Evolutionary conservation across 2,797 vertebrate genomes (phyloP), one percentile per base, ranked within the genome.

Genomic region (Myotis vivesi): DNA sequence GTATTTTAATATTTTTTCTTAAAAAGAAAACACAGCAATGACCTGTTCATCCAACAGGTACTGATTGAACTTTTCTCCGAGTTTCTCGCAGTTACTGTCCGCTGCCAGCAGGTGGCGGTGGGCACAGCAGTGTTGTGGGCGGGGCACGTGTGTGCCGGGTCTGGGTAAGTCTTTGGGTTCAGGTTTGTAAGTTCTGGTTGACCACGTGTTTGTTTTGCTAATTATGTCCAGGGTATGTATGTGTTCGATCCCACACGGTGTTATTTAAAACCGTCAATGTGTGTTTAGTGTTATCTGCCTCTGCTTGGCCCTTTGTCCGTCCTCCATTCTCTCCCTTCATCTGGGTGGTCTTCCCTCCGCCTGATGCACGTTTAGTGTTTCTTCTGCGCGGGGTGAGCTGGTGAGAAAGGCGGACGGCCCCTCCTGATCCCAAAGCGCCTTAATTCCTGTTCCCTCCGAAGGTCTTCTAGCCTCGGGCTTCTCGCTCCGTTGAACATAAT

Each of bases 101-200:
- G 2, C 17, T 30, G 25, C 28, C 89, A 86, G 55, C 66, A 94
- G 96, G 44, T 66, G 91, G 62, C 86, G 92, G 91, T 75, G 71
- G 55, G 6, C 30, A 33, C 11, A 22, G 0, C 51, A 6, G 1
- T 62, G 25, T 66, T 44, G 25, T 77, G 76, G 6, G 9, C 62
- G 7, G 16, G 36, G 13, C 19, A 9, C 8, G 0, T 2, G 22
- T 10, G 19, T 36, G 75, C 8, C 66, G 0, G 0, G 0, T 71
- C 59, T 69, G 3, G 46, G 3, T 64, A 28, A 72, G 64, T 49
- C 38, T 71, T 84, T 41, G 15, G 3, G 7, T 44, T 38, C 41
- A 55, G 41, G 53, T 76, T 10, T 73, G 2, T 49, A 68, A 41
- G 16, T 55, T 68, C 16, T 84, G 38, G 6, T 5, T 57, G 30